Conservation (phyloP, 1,140 invertebrate genomes). For the Monochamus saltuarius region DNA sequence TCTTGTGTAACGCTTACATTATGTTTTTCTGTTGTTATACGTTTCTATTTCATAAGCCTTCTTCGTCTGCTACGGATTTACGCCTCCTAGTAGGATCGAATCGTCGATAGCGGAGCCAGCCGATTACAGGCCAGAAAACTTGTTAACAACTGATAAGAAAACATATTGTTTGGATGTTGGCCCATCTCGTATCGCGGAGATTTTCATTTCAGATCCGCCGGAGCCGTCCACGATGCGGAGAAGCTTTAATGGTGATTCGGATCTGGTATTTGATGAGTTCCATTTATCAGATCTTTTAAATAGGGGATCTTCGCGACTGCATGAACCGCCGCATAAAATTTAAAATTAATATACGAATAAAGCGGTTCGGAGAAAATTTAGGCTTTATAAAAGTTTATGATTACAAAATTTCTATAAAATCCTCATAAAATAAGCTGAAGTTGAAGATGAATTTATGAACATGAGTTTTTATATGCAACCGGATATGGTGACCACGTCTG, state of each 20-base stretch:
- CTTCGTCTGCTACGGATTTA: neutral
- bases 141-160: slow-evolving; percentile 51
- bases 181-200: slow-evolving; percentile 41
- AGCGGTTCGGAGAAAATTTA: no score
- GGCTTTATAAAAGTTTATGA: no score
- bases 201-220: slow-evolving; percentile 50
- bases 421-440: no score
- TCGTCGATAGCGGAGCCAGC: slow-evolving; percentile 40
- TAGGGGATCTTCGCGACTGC: no score
- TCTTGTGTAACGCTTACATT: no score
- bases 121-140: slow-evolving; percentile 50
- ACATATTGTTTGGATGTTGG: slow-evolving; percentile 50
- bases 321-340: no score
- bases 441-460: no score
- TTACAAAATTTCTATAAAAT: no score
- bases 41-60: neutral
- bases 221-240: slow-evolving; percentile 15
- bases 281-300: slow-evolving; percentile 47
- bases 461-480: no score
- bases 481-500: no score
- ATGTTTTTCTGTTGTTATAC: no score
- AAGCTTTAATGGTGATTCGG: slow-evolving; percentile 50
- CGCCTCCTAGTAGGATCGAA: slow-evolving; percentile 30
- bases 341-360: no score
- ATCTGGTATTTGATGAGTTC: slow-evolving; percentile 50